Conservation (phyloP, 2,888 invertebrate species). For the Ypsolopha sequella region DNA sequence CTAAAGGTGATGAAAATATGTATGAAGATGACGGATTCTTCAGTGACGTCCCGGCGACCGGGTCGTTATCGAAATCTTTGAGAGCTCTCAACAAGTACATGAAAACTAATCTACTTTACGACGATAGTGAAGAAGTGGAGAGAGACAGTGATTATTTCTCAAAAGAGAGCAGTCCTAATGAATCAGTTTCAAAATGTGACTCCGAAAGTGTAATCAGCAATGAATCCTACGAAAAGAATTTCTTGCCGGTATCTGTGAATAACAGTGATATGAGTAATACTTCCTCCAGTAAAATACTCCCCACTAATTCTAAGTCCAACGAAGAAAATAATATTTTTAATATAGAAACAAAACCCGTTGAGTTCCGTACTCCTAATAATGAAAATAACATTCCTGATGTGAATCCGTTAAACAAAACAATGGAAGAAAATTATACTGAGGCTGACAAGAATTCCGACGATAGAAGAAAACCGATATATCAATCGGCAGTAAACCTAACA, state of each 20-base stretch:
- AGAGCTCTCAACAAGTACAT: constrained; percentile 56
- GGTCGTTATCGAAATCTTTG: constrained; percentile 48
- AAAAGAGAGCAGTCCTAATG: constrained; percentile 54
- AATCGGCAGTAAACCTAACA: constrained; percentile 22
- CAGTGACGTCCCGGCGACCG: constrained; percentile 44
- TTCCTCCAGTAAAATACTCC: not conserved
- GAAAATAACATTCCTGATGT: not conserved
- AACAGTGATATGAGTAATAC: not conserved
- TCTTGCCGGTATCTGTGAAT: not conserved
- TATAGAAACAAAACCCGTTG: not conserved
- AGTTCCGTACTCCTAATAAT: no score
- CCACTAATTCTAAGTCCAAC: not conserved
- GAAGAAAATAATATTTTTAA: not conserved
- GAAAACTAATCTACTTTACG: constrained; percentile 52
- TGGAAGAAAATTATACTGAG: not conserved
- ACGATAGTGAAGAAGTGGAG: constrained; percentile 26
- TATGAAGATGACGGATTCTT: constrained; percentile 48
- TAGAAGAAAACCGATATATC: constrained; percentile 11
- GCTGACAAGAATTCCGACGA: not conserved
- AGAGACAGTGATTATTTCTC: constrained; percentile 51
- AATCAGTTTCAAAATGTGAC: constrained; percentile 45
- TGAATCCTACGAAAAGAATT: constrained; percentile 21
- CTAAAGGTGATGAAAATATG: constrained; percentile 7
- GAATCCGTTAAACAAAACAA: not conserved
- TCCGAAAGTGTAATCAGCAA: constrained; percentile 43